A percentile compares a stretch with the other conserved stretches of the same genome.
phyloP scores from a whole-genome alignment of 2,113 vertebrate genomes.

The Lipotes vexillifer region DNA sequence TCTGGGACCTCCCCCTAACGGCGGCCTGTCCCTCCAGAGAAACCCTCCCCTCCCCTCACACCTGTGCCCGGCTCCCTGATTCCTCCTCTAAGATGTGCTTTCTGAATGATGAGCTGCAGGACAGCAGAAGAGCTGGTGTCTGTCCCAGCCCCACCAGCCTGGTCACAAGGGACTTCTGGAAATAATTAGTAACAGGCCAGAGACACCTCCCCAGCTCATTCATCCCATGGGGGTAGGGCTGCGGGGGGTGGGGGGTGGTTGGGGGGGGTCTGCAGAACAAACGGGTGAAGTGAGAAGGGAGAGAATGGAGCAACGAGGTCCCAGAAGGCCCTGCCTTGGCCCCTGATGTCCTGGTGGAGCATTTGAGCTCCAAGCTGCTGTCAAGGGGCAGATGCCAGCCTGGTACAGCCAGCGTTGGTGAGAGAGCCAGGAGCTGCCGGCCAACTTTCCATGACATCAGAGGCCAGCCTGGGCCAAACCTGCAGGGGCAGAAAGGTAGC shows the following conservation, averaged over 20 bases:
- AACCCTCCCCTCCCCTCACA: rapidly evolving
- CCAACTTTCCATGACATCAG: slow-evolving; percentile 69
- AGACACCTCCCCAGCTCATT: slow-evolving; percentile 5
- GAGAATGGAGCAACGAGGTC: slow-evolving; percentile 30
- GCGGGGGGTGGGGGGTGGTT: rapidly evolving
- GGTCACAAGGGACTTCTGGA: background rate
- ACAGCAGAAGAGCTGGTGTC: background rate
- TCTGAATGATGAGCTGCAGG: background rate
- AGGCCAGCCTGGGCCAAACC: background rate
- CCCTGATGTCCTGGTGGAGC: background rate
- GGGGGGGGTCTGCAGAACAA: background rate
- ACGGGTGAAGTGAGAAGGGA: background rate
- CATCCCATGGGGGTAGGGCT: background rate
- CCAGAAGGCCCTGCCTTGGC: background rate
- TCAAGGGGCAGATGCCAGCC: slow-evolving; percentile 24
- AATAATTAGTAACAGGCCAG: background rate
- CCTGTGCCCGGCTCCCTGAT: rapidly evolving
- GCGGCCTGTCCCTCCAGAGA: background rate
- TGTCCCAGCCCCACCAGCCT: background rate
- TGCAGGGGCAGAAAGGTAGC: background rate
- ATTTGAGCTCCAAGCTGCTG: background rate
- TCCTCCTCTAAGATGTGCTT: background rate
- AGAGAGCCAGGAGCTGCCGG: slow-evolving; percentile 48
- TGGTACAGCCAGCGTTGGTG: background rate
- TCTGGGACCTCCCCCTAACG: background rate